Conservation (phyloP, 2,888 invertebrate species). For the Melanophora roralis region DNA sequence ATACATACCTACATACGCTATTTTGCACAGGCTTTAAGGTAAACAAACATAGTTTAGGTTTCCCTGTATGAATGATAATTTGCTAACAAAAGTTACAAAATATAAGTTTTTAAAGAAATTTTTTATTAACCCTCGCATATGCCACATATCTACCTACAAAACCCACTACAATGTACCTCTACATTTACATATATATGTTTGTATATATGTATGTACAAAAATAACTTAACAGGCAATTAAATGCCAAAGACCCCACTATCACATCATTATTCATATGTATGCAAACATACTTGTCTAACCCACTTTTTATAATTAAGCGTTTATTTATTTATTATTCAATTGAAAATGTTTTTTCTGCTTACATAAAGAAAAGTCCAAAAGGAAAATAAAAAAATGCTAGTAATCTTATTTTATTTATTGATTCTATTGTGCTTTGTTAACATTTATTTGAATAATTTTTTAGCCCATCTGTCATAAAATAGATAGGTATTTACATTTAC, state of each 20-base stretch:
- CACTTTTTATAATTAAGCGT: conserved; percentile 34
- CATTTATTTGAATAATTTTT: conserved; percentile 2
- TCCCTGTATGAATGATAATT: too few relatives aligned
- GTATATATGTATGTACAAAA: conserved; percentile 33
- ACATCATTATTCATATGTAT: neutral
- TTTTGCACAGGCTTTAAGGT: too few relatives aligned
- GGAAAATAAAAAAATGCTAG: neutral
- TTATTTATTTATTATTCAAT: conserved; percentile 29
- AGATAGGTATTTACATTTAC: neutral
- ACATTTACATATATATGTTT: too few relatives aligned
- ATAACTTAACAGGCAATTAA: conserved; percentile 48
- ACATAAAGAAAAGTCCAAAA: neutral
- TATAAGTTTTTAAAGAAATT: neutral
- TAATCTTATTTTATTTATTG: neutral
- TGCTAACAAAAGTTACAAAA: neutral
- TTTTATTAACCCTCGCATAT: neutral
- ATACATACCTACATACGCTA: too few relatives aligned
- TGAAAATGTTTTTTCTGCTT: conserved; percentile 20
- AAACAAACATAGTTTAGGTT: too few relatives aligned
- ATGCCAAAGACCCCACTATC: conserved; percentile 54
- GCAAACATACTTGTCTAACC: conserved; percentile 55
- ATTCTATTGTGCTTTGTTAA: neutral
- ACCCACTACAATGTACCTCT: too few relatives aligned
- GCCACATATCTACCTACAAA: conserved; percentile 24
- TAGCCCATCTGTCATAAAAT: neutral